Percentiles rank a stretch among this genome's conserved stretches.
These are phyloP conservation scores for Ganaspis sp. DNA, from an alignment of 1,140 invertebrate species.

Conservation along the genomic window DNA sequence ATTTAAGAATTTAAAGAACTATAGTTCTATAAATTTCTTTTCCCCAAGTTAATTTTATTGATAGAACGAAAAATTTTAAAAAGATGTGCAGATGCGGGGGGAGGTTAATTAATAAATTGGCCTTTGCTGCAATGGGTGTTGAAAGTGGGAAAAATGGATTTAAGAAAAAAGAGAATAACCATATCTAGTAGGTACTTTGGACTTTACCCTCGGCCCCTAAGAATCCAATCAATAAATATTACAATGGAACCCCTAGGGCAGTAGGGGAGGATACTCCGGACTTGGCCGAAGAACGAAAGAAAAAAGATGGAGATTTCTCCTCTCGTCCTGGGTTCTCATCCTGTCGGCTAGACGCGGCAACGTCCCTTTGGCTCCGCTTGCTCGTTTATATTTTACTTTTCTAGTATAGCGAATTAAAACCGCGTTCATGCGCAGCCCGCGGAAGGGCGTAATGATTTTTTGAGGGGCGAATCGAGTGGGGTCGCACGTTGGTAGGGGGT, in stretches of 20 bases:
- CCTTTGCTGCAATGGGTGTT: too few relatives aligned
- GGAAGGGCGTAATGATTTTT: conserved; percentile 78
- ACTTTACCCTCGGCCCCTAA: conserved; percentile 65
- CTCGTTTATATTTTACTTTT: conserved; percentile 76
- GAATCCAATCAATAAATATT: conserved; percentile 78
- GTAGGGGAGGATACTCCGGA: conserved; percentile 49
- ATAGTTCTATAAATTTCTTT: too few relatives aligned
- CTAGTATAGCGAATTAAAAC: conserved; percentile 78
- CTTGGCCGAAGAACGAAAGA: conserved; percentile 27
- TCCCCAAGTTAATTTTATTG: too few relatives aligned
- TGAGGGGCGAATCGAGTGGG: conserved; percentile 77
- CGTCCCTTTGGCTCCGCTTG: conserved; percentile 52
- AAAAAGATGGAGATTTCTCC: conserved; percentile 60
- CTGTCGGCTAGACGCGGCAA: conserved; percentile 41
- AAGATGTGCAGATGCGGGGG: too few relatives aligned
- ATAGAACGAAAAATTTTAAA: too few relatives aligned
- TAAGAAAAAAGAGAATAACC: background rate
- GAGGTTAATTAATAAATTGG: too few relatives aligned
- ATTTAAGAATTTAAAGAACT: background rate
- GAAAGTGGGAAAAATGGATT: background rate
- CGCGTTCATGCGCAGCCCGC: conserved; percentile 77
- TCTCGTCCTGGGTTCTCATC: conserved; percentile 46
- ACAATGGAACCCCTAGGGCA: conserved; percentile 72
- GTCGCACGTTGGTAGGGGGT: conserved; percentile 65
- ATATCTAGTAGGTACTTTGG: conserved; percentile 44